Evolutionary conservation across 2,888 invertebrate genomes (phyloP).

Genomic region (Acrobasis suavella): DNA sequence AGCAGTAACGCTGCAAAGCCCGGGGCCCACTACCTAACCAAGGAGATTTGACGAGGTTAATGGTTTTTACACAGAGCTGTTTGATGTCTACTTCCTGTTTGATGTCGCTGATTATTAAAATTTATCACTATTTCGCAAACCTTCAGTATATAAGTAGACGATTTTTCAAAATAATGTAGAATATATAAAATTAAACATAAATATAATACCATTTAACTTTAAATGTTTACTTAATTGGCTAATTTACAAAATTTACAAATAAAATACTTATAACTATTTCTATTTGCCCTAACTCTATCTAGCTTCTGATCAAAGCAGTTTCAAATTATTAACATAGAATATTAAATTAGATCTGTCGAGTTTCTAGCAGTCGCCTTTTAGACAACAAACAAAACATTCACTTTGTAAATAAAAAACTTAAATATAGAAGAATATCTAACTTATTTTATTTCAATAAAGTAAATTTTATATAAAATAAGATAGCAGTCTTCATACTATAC

Average conservation of each 20-base stretch:
- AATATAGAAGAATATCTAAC: background rate
- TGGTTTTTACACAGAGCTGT: no score
- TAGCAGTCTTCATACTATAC: no score
- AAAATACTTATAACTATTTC: background rate
- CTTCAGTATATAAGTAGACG: no score
- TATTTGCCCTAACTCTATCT: background rate
- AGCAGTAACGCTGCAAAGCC: no score
- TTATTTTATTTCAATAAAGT: background rate
- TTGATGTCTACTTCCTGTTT: no score
- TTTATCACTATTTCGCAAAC: no score
- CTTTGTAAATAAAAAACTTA: background rate
- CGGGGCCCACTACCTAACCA: no score
- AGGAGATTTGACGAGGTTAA: no score
- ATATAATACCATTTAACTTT: background rate
- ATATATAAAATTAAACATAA: background rate
- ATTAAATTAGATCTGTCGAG: background rate
- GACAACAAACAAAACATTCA: constrained; percentile 1
- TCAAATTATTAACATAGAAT: constrained; percentile 1
- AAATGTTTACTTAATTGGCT: background rate
- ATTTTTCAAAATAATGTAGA: background rate
- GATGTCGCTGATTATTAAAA: no score
- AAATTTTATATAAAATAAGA: no score
- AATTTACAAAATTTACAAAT: background rate
- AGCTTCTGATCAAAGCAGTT: background rate
- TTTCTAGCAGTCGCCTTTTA: constrained; percentile 1